Conservation (phyloP, 2,113 vertebrate species). For the Alectura lathami region DNA sequence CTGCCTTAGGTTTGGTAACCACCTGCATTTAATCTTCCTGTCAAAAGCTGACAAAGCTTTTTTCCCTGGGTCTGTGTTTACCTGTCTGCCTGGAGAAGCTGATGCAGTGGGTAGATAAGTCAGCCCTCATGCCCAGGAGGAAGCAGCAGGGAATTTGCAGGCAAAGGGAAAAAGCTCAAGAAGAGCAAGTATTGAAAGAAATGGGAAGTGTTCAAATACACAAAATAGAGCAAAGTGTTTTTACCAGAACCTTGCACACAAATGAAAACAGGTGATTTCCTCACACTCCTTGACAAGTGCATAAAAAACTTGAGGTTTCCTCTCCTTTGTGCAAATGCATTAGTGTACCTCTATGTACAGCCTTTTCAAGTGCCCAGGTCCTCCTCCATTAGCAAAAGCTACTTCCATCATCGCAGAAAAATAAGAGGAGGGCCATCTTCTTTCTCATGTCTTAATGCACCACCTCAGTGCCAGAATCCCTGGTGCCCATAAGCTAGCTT, state of each 20-base stretch:
- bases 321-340: neutral
- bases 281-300: neutral
- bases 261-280: neutral
- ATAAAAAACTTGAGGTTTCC: neutral
- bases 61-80: neutral
- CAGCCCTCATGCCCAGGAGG: neutral
- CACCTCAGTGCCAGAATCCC: neutral
- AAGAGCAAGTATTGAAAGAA: neutral
- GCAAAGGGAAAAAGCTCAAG: neutral
- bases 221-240: neutral
- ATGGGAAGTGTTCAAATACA: neutral
- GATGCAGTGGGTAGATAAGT: constrained; percentile 1
- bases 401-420: neutral
- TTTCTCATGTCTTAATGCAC: neutral
- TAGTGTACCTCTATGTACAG: neutral
- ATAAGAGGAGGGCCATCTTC: neutral
- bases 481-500: neutral
- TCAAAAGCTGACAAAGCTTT: constrained; percentile 53
- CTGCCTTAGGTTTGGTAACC: neutral
- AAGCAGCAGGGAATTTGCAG: neutral
- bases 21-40: constrained; percentile 14
- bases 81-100: neutral
- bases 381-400: neutral
- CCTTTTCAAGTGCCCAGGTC: neutral
- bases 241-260: neutral